Conservation (phyloP, 2,888 invertebrate genomes). For the Mactromeris polynyma region DNA sequence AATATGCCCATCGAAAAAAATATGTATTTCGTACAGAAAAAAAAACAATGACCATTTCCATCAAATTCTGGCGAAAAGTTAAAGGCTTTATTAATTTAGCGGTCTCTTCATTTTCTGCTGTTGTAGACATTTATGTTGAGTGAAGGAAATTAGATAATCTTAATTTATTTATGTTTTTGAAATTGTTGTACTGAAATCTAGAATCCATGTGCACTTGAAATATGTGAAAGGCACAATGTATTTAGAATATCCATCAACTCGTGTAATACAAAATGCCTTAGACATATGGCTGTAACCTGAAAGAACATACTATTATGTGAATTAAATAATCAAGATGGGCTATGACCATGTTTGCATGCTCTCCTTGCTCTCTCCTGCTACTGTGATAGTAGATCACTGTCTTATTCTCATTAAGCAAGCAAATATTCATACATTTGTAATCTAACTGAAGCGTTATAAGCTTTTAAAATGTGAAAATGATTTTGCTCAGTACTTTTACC, state of each 20-base stretch:
- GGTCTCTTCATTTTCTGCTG: neutral
- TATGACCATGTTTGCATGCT: constrained; percentile 27
- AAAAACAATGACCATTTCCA: too few relatives aligned
- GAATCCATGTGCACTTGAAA: neutral
- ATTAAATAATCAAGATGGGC: neutral
- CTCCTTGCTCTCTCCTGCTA: constrained; percentile 18
- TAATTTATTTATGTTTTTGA: neutral
- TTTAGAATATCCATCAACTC: neutral
- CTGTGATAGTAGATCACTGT: constrained; percentile 6
- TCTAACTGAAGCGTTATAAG: neutral
- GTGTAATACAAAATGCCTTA: neutral
- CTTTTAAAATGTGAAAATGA: too few relatives aligned
- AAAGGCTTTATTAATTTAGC: too few relatives aligned
- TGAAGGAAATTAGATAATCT: neutral
- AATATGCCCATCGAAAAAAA: neutral
- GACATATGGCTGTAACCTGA: neutral
- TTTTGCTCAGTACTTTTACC: too few relatives aligned
- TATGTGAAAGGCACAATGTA: neutral
- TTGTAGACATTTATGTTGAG: neutral
- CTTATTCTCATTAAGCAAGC: constrained; percentile 20
- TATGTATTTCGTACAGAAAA: too few relatives aligned
- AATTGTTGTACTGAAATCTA: neutral
- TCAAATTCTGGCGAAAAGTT: too few relatives aligned
- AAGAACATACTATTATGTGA: neutral
- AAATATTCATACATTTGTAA: neutral